Percentiles rank a stretch among this genome's conserved stretches.
These are phyloP conservation scores for Acropternis orthonyx DNA, from an alignment of 2,797 vertebrate species.

Conservation along the genomic window DNA sequence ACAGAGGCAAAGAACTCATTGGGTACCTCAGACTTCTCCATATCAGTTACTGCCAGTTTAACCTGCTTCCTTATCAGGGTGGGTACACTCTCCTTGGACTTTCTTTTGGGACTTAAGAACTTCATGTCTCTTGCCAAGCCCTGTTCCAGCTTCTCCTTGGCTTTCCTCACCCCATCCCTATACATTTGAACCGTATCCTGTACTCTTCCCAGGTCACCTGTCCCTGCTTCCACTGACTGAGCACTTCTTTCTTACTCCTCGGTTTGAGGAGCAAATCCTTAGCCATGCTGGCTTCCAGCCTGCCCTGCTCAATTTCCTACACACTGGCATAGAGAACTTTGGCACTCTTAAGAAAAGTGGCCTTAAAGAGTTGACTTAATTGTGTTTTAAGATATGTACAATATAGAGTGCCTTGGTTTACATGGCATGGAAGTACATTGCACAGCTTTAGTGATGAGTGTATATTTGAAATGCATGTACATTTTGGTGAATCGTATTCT, in stretches of 20 bases:
- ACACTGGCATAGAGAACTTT: not conserved
- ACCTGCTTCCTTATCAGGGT: accelerated
- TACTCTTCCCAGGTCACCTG: not conserved
- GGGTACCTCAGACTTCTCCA: not conserved
- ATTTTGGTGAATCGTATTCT: not conserved
- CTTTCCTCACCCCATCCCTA: not conserved
- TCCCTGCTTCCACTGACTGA: not conserved
- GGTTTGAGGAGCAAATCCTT: not conserved
- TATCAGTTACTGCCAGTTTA: not conserved
- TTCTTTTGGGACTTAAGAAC: not conserved
- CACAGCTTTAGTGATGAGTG: not conserved
- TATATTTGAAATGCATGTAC: not conserved
- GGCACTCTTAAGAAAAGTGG: not conserved
- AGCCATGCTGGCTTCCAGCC: not conserved
- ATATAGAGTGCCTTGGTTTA: not conserved
- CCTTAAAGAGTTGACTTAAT: not conserved
- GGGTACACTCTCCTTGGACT: not conserved
- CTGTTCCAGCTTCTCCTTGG: not conserved
- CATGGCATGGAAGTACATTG: not conserved
- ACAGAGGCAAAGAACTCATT: not conserved
- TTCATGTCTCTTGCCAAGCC: accelerated
- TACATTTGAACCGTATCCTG: not conserved
- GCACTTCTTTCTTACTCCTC: not conserved
- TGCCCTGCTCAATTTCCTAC: not conserved
- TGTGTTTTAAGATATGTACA: not conserved